These are phyloP conservation scores for Subacronicta megacephala DNA, from an alignment of 2,888 invertebrate genomes.

Conservation along the genomic window DNA sequence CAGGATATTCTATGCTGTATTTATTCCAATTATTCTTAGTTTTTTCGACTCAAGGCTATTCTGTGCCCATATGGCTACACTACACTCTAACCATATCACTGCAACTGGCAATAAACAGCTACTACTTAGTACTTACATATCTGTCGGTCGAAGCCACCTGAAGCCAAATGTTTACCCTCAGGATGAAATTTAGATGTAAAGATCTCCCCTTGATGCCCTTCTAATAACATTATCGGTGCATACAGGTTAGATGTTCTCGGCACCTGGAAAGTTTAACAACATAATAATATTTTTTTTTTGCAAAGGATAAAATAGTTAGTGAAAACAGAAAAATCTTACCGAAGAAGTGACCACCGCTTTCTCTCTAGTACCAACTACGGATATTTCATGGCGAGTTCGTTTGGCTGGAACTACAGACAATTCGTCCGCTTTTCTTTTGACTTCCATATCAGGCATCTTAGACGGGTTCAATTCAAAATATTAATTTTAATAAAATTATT, in stretches of 20 bases:
- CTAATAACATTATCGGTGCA: constrained; percentile 98
- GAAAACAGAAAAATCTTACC: constrained; percentile 82
- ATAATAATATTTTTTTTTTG: too few species aligned
- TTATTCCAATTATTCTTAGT: too few species aligned
- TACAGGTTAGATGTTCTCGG: constrained; percentile 96
- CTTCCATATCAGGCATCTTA: constrained; percentile 85
- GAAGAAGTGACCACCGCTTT: constrained; percentile 93
- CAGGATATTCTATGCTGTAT: too few species aligned
- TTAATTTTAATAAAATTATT: not conserved
- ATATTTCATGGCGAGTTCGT: constrained; percentile 92
- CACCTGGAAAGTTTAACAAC: constrained; percentile 82
- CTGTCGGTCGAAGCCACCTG: constrained; percentile 98
- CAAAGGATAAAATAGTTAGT: too few species aligned
- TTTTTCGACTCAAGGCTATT: too few species aligned
- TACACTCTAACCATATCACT: too few species aligned
- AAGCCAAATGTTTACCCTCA: constrained; percentile 97
- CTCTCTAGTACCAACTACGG: constrained; percentile 92
- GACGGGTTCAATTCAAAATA: not conserved
- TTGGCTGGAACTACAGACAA: constrained; percentile 91
- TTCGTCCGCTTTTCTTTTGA: constrained; percentile 91
- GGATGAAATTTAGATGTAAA: constrained; percentile 98
- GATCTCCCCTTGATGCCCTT: constrained; percentile 99
- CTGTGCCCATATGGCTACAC: too few species aligned
- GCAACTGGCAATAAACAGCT: too few species aligned
- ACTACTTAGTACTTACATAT: constrained; percentile 97